phyloP scores from a whole-genome alignment of 2,888 invertebrate genomes.

The Trichopria drosophilae region DNA sequence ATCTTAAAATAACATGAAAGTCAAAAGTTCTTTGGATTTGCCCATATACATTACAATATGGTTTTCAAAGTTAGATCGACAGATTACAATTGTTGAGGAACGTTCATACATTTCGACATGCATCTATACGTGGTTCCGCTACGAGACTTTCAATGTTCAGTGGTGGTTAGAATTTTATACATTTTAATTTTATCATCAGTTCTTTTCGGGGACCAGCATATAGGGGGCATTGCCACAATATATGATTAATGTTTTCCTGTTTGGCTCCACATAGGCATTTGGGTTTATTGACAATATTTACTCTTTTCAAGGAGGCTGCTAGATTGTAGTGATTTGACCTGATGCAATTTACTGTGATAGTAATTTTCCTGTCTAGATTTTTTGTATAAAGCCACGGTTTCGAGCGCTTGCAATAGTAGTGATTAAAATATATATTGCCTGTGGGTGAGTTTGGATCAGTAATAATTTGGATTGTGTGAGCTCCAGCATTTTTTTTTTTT shows the following conservation, averaged over 20 bases:
- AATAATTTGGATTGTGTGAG: not conserved
- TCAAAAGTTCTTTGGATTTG: too few relatives aligned
- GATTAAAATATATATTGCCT: slow-evolving; percentile 2
- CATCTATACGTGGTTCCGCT: not conserved
- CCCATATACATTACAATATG: too few relatives aligned
- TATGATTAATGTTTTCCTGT: not conserved
- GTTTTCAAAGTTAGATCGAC: too few relatives aligned
- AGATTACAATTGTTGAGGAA: slow-evolving; percentile 6
- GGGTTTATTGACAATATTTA: not conserved
- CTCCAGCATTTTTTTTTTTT: not conserved
- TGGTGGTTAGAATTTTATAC: not conserved
- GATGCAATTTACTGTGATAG: not conserved
- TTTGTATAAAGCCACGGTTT: not conserved
- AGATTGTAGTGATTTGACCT: slow-evolving; percentile 7
- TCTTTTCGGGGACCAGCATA: not conserved
- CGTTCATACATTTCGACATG: not conserved
- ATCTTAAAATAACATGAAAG: too few relatives aligned
- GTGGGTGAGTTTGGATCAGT: not conserved
- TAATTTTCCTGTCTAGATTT: not conserved
- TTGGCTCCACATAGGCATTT: not conserved
- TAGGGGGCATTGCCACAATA: slow-evolving; percentile 8
- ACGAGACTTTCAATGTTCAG: not conserved
- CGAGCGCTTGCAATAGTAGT: not conserved
- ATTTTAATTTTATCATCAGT: not conserved
- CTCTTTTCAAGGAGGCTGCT: not conserved